Evolutionary conservation across 2,797 vertebrate species (phyloP), one percentile per base, ranked within the genome.

Genomic region (Margarornis squamiger): DNA sequence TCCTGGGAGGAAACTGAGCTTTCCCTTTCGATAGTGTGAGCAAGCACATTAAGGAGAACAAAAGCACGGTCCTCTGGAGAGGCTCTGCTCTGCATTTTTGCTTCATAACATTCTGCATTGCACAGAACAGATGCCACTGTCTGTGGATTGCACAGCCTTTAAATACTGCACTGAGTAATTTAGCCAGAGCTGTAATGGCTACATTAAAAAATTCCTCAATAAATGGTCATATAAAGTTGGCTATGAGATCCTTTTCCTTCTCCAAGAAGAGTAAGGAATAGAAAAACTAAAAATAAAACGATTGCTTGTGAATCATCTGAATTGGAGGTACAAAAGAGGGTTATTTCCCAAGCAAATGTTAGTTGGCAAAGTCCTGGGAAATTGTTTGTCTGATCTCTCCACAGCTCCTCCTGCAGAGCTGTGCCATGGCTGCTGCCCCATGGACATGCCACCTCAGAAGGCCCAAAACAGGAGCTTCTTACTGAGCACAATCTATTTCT

Each of bases 261-360:
- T 80, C 46, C 75, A 94, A 78, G 72, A 74, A 77, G 17, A 90
- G 23, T 1, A 1, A 90, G 75, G 90, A 88, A 80, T 30, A 68
- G 46, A 74, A 90, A 91, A 90, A 58, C 27, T 82, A 55, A 94
- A 93, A 95, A 62, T 77, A 75, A 92, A 94, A 43, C 14, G 15
- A 34, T 38, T 87, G 62, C 62, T 90, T 52, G 15, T 88, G 70
- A 92, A 88, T 84, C 54, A 68, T 45, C 61, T 62, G 11, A 90
- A 80, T 66, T 67, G 59, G 52, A 54, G 68, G 36, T 52, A 83
- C 4, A 39, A 43, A 78, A 78, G 22, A 34, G 14, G 9, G 16
- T 51, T 65, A 26, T 54, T 92, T 95, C 58, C 65, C 61, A 66
- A 82, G 63, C 5, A 79, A 91, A 23, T 38, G 11, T 66, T 73